Conservation (phyloP, 2,113 vertebrate species). For the Nannobrachium achirus region DNA sequence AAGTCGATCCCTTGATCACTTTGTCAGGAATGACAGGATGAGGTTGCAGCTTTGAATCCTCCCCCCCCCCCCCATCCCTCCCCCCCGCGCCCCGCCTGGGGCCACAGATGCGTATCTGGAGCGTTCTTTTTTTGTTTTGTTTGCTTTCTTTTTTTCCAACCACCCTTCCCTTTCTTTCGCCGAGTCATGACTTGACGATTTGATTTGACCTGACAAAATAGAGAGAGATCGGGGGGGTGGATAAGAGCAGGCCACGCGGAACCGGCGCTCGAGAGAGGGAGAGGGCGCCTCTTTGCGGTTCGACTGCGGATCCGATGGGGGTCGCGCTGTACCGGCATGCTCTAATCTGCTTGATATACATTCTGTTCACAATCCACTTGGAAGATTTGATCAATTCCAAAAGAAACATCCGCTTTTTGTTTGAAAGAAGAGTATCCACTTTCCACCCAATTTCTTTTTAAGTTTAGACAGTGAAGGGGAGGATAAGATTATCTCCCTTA, state of each 20-base stretch:
- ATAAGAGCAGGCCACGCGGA: conserved; percentile 23
- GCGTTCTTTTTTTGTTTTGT: too few relatives aligned
- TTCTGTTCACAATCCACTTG: background rate
- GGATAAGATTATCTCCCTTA: too few relatives aligned
- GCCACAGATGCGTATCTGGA: too few relatives aligned
- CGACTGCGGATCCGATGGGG: conserved; percentile 22
- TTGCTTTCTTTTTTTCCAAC: too few relatives aligned
- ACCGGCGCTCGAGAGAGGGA: conserved; percentile 3
- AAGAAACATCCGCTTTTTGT: too few relatives aligned
- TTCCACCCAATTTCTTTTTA: too few relatives aligned
- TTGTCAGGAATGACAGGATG: conserved; percentile 25
- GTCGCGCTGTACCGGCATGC: conserved; percentile 3
- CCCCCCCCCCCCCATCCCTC: conserved; percentile 21
- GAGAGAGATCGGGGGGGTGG: conserved; percentile 32
- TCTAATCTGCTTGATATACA: conserved; percentile 7
- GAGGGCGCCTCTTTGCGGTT: background rate
- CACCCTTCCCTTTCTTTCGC: conserved; percentile 1
- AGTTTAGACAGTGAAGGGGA: too few relatives aligned
- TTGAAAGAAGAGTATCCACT: too few relatives aligned
- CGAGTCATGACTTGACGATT: conserved; percentile 21
- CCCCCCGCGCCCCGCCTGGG: too few relatives aligned
- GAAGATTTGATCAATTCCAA: too few relatives aligned
- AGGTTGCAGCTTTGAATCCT: conserved; percentile 50
- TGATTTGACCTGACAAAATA: conserved; percentile 23
- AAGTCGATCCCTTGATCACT: conserved; percentile 58